Base-by-base conservation (phyloP, 1,140 invertebrate species). In the Eueides isabella region DNA sequence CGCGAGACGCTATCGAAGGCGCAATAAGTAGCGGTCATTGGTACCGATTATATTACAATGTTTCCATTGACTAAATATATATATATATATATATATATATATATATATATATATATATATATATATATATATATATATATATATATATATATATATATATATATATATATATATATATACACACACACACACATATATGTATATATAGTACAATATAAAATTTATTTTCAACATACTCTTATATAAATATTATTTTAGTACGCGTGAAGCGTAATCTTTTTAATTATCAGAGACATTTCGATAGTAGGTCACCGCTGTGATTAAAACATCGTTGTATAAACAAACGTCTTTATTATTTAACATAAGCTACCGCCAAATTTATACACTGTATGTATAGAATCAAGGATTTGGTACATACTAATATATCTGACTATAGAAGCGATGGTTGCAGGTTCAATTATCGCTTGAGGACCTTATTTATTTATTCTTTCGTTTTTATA, bases 1-100 rank as follows among this genome's bases (percentile, higher is more conserved):
- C 48, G 48, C 48, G 48, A 55, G 48, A 55, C 48, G 48, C n/a
- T 55, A 55, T 55, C 48, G 48, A 55, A 26, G 48, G 19, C 48
- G 23, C 61, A 41, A 71, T 44, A 44, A 44, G 33, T 62, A 65
- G 67, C 75, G 75, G 75, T 74, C 71, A 69, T 71, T 73, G 72
- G 67, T 38, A 70, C 75, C 55, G 71, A 77, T 74, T 74, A 71
- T 44, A 72, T 67, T 30, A 70, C 66, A 29, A 68, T 68, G 26
- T 26, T 26, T 11, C 23, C 23, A 55, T 55, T 55, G 2, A 55
- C 23, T 55, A 23, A 23, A 55, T 55, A 12, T 55, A 26, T 23
- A n/a, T 6, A 19, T 44, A 11, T 11, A 11, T 11, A 38, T 38
- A 12, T 38, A 38, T 38, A 12, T 38, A 31, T 31, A 31, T 31